Evolutionary conservation across 2,797 vertebrate species (phyloP), one percentile per base, ranked within the genome.

Genomic region (Chelmon rostratus): DNA sequence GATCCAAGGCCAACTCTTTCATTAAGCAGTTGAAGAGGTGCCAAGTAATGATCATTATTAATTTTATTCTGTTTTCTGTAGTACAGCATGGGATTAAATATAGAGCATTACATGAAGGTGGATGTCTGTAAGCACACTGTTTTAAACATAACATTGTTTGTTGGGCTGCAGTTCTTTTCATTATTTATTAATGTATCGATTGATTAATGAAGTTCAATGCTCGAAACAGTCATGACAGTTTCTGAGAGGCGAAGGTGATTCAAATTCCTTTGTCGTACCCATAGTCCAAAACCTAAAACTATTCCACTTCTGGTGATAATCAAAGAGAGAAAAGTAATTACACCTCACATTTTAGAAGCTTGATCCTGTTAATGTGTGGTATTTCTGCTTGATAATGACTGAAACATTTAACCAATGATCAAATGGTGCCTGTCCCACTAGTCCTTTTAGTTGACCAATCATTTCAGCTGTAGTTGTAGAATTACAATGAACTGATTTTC

Each of bases 1-100:
- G 16, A 76, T 54, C 73, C 21, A 73, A 67, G 40, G 25, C 4
- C n/a, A 76, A 42, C 37, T 66, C 18, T 88, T 82, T 74, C 15
- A 61, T 62, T 42, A 68, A 72, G 75, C 10, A 10, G 15, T 31
- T 76, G 46, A 86, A 73, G 23, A 5, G 69, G 2, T 61, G 40
- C 66, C 79, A 86, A 65, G 35, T 40, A 40, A 42, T 76, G 37
- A 53, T 57, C 31, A 58, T 76, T 61, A 42, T 77, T 66, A 2
- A 57, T 10, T 50, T 71, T 28, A 47, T 63, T 28, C 7, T 12
- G 2, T 69, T 70, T 66, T 52, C 25, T 37, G 6, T 58, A 5
- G 31, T 6, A 40, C 40, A 56, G 25, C 13, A 23, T 21, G 6
- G 5, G 61, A 47, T 44, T 54, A 70, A 49, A 59, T n/a, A 38